Base-by-base conservation (phyloP, 2,888 invertebrate species). In the Aspidapion aeneum region DNA sequence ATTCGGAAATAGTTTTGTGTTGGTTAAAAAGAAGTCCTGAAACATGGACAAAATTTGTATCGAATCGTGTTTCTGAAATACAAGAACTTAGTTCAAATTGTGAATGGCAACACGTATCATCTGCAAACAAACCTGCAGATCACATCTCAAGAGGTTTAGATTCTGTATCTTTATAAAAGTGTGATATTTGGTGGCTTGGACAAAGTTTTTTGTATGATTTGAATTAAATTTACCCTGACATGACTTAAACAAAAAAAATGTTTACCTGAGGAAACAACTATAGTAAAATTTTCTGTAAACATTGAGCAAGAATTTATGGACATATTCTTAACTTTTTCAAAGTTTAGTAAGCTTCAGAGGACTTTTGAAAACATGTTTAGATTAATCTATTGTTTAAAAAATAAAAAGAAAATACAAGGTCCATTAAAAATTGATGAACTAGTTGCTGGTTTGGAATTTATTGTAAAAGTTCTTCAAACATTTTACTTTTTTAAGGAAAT, bases 101-200 rank as follows among this genome's bases (percentile, higher is more conserved):
- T 21, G 48, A 56, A 20, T 66, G 66, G 62, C 56, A 50, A 18
- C 65, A 65, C 21, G 65, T 67, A 9, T 18, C 52, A 20, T 56
- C 65, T 16, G n/a, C 54, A n/a, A 58, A 63, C 12, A 67, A 65
- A 57, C 61, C 63, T 35, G 67, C 63, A 5, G 67, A 66, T 58
- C 21, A 57, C 16, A 57, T 61, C 20, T 66, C 65, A 2, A 55
- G 62, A 21, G 65, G 65, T 18, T 9, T 60, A 51, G 50, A 57
- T 55, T 51, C 63, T 51, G n/a, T 49, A 2, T 35, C 58, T 18
- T 18, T 64, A 21, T n/a, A 58, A 1, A 51, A 55, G 12, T 50
- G 55, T 18, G 55, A 21, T 5, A 48, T 55, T 16, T 62, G 64
- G 64, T 64, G 64, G 59, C 48, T 21, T 18, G 62, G 64, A n/a